Evolutionary conservation across 2,113 vertebrate species (phyloP).

Genomic region (Furnarius figulus): DNA sequence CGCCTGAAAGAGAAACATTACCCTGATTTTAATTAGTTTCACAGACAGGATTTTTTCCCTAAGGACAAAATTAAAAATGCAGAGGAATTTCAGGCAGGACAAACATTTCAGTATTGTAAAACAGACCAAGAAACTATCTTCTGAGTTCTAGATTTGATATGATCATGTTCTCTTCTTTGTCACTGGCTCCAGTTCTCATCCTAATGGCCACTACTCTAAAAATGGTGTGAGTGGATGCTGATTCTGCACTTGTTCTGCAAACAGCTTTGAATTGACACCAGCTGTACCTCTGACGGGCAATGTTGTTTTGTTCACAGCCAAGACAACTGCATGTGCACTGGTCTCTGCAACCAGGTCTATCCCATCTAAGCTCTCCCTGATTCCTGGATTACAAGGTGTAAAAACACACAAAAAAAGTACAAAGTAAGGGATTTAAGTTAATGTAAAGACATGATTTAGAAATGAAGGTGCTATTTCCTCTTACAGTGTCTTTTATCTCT

Average conservation of each 20-base stretch:
- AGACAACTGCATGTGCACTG: neutral
- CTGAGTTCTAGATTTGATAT: neutral
- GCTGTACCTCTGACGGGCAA: neutral
- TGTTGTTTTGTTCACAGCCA: neutral
- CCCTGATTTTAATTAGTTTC: neutral
- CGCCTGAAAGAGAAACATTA: neutral
- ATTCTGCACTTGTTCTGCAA: neutral
- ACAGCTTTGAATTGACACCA: neutral
- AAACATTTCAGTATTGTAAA: neutral
- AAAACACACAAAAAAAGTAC: neutral
- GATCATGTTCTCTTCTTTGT: neutral
- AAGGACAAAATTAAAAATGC: neutral
- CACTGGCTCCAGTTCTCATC: neutral
- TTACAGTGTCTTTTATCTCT: neutral
- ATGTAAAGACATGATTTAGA: neutral
- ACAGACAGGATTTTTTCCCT: neutral
- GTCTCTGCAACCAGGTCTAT: neutral
- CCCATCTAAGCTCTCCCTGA: neutral
- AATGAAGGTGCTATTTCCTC: neutral
- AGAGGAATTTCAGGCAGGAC: neutral
- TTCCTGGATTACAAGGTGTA: neutral
- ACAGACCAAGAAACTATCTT: neutral
- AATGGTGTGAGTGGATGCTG: neutral
- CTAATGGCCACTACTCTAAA: neutral
- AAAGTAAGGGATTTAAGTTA: neutral